Evolutionary conservation across 2,797 vertebrate genomes (phyloP).

Genomic region (Mus caroli): DNA sequence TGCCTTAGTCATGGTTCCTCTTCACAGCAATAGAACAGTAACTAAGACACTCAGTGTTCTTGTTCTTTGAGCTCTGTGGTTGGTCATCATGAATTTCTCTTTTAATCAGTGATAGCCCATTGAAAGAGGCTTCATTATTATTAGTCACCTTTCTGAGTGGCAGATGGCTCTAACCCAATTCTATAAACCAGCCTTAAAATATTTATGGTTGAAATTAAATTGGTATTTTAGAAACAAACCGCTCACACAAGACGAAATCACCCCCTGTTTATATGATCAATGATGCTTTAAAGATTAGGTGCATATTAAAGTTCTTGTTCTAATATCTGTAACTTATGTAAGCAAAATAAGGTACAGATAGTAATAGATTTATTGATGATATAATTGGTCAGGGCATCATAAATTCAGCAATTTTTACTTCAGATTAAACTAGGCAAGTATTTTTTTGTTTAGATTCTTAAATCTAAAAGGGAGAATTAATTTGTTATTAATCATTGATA

Average conservation of each 20-base stretch:
- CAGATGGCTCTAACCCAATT: slow-evolving; percentile 55
- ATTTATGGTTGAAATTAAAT: slow-evolving; percentile 65
- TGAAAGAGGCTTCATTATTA: neutral
- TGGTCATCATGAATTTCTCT: neutral
- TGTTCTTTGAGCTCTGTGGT: neutral
- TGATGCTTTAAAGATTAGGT: slow-evolving; percentile 50
- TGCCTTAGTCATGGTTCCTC: neutral
- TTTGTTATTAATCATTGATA: neutral
- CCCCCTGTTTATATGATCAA: slow-evolving; percentile 55
- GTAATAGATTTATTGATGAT: neutral
- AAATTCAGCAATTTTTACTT: slow-evolving; percentile 48
- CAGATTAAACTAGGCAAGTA: slow-evolving; percentile 4
- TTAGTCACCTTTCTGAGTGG: slow-evolving; percentile 52
- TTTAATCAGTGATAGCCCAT: neutral
- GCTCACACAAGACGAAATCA: slow-evolving; percentile 54
- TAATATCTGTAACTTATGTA: neutral
- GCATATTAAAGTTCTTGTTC: slow-evolving; percentile 1
- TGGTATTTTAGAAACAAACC: slow-evolving; percentile 32
- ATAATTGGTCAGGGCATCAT: neutral
- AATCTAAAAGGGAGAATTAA: neutral
- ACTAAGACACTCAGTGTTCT: neutral
- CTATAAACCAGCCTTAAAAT: slow-evolving; percentile 30
- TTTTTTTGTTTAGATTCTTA: neutral
- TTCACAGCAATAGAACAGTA: neutral
- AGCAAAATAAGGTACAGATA: neutral